Base-by-base conservation (phyloP, 2,113 vertebrate species). In the Tupaia chinensis region DNA sequence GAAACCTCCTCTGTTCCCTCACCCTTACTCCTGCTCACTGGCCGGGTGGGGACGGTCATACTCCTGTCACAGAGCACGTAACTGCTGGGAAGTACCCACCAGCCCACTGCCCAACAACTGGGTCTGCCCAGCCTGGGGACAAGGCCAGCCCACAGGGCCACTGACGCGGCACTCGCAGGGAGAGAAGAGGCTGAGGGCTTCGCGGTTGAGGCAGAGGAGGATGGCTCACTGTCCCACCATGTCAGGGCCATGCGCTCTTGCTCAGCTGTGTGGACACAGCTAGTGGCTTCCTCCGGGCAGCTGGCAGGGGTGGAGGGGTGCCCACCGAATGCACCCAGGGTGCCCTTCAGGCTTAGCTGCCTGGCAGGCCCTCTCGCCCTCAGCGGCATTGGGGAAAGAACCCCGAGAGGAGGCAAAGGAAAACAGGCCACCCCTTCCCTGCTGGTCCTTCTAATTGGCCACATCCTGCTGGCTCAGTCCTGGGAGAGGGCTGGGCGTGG, bases 401-500 rank as follows among this genome's bases (percentile, higher is more conserved):
- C 61, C 74, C 84, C 82, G 72, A 3, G 22, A 61, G 4, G 4
- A 89, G 74, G 70, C n/a, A 17, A 69, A 79, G 23, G 72, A 53
- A 89, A 53, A 32, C 27, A 44, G 53, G 27, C 54, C 83, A 66
- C 87, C 27, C 93, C 77, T 65, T 27, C 92, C 80, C 79, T 11
- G 8, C 32, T 0, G 70, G 69, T 54, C 78, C 69, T 92, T 76
- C 86, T 72, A 54, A 94, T 79, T 80, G 94, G 97, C 79, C 70
- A n/a, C 88, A 76, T 88, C 91, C 87, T 81, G 88, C 73, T 23
- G 61, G 0, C 96, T 93, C 89, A 25, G 27, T 25, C 65, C 89
- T 27, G 7, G 4, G 72, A 74, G 68, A 44, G 91, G 92, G 94
- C 56, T 58, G 95, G 95, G 97, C 93, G 96, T 11, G 27, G 97